Percentiles rank a stretch among this genome's conserved stretches.
Evolutionary conservation across 64 coral and sea anemone species (phyloP).

Genomic region (Anthopleura sola): DNA sequence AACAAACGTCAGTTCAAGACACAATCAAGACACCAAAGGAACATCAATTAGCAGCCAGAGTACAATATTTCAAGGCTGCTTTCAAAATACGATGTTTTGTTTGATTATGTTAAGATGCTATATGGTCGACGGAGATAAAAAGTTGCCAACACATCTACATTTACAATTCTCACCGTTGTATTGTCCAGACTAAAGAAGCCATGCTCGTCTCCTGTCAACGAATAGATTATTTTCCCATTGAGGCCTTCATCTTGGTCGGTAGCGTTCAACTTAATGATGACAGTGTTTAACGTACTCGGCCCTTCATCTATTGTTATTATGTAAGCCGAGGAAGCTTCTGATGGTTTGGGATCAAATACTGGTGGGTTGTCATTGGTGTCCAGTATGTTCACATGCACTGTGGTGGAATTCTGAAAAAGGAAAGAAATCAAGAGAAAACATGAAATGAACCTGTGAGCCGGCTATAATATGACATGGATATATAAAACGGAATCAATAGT

Average conservation of each 20-base stretch:
- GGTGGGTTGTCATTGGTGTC: too few relatives aligned
- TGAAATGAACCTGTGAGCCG: too few relatives aligned
- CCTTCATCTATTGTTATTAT: slow-evolving; percentile 47
- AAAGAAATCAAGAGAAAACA: neutral
- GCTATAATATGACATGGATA: too few relatives aligned
- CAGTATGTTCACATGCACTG: slow-evolving; percentile 12
- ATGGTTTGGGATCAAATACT: slow-evolving; percentile 46
- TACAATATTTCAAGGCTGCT: too few relatives aligned
- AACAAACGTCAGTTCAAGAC: neutral
- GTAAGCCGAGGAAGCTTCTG: slow-evolving; percentile 33
- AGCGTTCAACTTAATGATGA: slow-evolving; percentile 64
- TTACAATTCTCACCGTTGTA: slow-evolving; percentile 42
- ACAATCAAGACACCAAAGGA: too few relatives aligned
- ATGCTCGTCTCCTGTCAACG: slow-evolving; percentile 57
- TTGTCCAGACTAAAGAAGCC: slow-evolving; percentile 53
- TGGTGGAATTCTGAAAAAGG: slow-evolving; percentile 33
- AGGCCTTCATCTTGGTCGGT: slow-evolving; percentile 61
- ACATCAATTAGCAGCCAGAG: too few relatives aligned
- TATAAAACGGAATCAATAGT: too few relatives aligned
- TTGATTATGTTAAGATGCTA: too few relatives aligned
- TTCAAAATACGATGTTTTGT: neutral
- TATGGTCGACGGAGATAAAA: too few relatives aligned
- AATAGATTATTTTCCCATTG: slow-evolving; percentile 60
- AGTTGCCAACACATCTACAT: too few relatives aligned
- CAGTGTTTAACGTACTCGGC: slow-evolving; percentile 22